These are phyloP conservation scores for Euphonia xanthogaster DNA, from an alignment of 2,797 vertebrate species.

Conservation along the genomic window DNA sequence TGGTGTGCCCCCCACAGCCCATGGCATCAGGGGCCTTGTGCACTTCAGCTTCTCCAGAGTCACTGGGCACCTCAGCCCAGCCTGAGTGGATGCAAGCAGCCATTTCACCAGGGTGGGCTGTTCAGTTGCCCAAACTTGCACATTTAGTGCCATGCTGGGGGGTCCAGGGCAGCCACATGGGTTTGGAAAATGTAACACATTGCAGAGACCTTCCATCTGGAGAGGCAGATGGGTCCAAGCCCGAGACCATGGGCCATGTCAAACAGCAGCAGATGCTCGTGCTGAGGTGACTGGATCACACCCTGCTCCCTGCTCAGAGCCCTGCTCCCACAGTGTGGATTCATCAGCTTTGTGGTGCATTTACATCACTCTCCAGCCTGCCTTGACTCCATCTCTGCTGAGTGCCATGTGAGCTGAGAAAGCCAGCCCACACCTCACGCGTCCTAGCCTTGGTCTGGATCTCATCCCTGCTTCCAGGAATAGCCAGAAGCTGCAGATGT, in stretches of 20 bases:
- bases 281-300: background rate
- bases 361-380: background rate
- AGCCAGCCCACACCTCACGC: background rate
- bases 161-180: background rate
- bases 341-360: background rate
- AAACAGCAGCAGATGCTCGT: background rate
- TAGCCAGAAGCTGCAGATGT: background rate
- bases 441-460: background rate
- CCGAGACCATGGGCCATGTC: rapidly evolving
- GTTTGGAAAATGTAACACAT: background rate
- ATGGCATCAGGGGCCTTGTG: background rate
- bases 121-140: background rate
- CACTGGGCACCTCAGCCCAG: background rate
- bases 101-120: background rate
- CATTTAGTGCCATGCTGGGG: background rate
- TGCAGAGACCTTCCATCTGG: background rate
- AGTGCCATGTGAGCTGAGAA: background rate
- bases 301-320: background rate
- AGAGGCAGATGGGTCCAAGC: background rate
- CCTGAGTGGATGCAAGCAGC: background rate
- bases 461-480: background rate
- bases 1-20: background rate
- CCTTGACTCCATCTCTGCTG: background rate
- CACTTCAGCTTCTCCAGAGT: background rate
- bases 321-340: background rate